Percentiles rank a stretch among this genome's conserved stretches.
phyloP scores from a whole-genome alignment of 2,113 vertebrate species.

The Hippocampus zosterae region DNA sequence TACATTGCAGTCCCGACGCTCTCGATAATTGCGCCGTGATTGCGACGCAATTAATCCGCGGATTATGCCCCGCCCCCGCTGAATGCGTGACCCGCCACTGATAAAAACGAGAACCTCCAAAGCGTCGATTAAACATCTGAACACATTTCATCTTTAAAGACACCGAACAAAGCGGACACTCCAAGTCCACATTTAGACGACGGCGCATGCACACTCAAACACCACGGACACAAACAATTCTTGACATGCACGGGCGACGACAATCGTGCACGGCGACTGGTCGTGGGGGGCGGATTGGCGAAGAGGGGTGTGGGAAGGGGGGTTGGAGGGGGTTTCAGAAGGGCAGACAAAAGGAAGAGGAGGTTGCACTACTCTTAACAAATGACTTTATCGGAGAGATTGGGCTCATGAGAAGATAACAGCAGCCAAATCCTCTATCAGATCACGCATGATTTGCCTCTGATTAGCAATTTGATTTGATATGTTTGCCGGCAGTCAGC shows the following conservation, averaged over 20 bases:
- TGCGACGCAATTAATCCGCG: neutral
- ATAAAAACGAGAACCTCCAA: neutral
- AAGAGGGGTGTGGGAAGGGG: neutral
- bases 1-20: neutral
- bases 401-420: constrained; percentile 16
- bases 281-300: neutral
- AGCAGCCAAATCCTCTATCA: constrained; percentile 31
- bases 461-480: constrained; percentile 38
- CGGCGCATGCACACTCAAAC: constrained; percentile 44
- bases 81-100: neutral
- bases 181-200: constrained; percentile 40
- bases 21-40: neutral
- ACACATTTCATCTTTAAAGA: constrained; percentile 37
- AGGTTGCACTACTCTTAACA: constrained; percentile 6
- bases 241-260: constrained; percentile 57
- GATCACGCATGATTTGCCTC: constrained; percentile 21
- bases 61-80: constrained; percentile 29
- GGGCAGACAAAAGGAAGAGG: constrained; percentile 11
- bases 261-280: constrained; percentile 50
- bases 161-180: constrained; percentile 37
- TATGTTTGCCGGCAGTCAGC: constrained; percentile 8
- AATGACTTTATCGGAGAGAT: constrained; percentile 27
- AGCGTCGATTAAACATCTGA: constrained; percentile 39
- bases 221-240: constrained; percentile 35
- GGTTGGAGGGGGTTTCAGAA: neutral